Evolutionary conservation across 1,140 invertebrate genomes (phyloP).

Genomic region (Globodera ellingtonae): DNA sequence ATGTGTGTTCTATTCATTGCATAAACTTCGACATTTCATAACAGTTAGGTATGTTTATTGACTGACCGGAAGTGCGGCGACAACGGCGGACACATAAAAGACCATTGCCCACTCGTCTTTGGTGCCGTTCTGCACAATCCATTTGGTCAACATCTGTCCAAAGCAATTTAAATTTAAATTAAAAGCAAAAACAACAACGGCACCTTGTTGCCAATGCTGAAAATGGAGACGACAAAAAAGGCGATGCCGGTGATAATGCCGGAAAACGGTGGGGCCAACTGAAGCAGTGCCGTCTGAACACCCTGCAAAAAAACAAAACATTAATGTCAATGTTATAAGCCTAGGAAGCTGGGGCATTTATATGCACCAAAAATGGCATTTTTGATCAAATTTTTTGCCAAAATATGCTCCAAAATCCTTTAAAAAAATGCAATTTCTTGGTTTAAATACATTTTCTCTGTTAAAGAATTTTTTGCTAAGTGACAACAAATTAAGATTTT

Average conservation of each 20-base stretch:
- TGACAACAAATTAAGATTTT: too few relatives aligned
- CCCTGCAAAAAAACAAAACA: constrained; percentile 37
- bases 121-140: constrained; percentile 60
- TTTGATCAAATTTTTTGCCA: too few relatives aligned
- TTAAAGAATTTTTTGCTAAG: too few relatives aligned
- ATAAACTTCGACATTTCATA: background rate
- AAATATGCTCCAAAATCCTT: too few relatives aligned
- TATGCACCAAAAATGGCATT: too few relatives aligned
- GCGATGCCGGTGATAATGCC: constrained; percentile 60
- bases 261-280: constrained; percentile 62
- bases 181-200: background rate
- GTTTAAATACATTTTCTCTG: too few relatives aligned
- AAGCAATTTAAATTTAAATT: background rate
- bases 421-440: too few relatives aligned
- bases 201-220: constrained; percentile 57
- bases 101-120: constrained; percentile 61
- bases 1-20: background rate
- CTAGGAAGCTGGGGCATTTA: too few relatives aligned
- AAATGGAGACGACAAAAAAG: constrained; percentile 63
- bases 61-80: constrained; percentile 56
- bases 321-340: background rate
- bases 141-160: constrained; percentile 55
- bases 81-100: constrained; percentile 59
- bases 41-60: background rate
- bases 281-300: constrained; percentile 60